phyloP scores from a whole-genome alignment of 2,113 vertebrate genomes.

The Porphyrio hochstetteri region DNA sequence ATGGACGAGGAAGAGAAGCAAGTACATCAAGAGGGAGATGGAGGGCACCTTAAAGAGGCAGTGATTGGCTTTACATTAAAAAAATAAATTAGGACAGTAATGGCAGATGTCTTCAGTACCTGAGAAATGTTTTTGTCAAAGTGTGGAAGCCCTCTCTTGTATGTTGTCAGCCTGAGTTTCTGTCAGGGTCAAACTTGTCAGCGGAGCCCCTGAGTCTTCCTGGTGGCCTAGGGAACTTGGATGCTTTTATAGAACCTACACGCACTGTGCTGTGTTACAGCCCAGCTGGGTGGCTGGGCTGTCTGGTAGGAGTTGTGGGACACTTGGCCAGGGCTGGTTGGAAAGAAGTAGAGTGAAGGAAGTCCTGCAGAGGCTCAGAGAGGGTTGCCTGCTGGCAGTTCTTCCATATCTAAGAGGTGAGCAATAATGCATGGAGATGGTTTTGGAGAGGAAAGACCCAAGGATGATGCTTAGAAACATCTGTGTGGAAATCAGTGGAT shows the following conservation, averaged over 20 bases:
- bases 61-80: background rate
- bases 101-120: background rate
- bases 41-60: background rate
- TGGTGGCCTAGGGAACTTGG: background rate
- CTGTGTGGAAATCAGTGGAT: rapidly evolving
- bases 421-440: background rate
- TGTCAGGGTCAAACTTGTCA: background rate
- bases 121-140: background rate
- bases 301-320: background rate
- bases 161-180: background rate
- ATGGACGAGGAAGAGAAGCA: background rate
- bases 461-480: background rate
- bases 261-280: rapidly evolving
- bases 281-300: background rate
- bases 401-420: background rate
- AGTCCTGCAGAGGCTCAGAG: background rate
- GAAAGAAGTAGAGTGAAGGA: background rate
- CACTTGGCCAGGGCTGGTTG: background rate
- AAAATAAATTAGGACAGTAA: background rate
- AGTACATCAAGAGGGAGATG: background rate
- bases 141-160: background rate
- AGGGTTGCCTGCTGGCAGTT: background rate
- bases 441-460: background rate
- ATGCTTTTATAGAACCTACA: background rate
- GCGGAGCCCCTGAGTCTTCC: background rate